Evolutionary conservation across 2,888 invertebrate genomes (phyloP), one percentile per base, ranked within the genome.

Genomic region (Eilema depressum): DNA sequence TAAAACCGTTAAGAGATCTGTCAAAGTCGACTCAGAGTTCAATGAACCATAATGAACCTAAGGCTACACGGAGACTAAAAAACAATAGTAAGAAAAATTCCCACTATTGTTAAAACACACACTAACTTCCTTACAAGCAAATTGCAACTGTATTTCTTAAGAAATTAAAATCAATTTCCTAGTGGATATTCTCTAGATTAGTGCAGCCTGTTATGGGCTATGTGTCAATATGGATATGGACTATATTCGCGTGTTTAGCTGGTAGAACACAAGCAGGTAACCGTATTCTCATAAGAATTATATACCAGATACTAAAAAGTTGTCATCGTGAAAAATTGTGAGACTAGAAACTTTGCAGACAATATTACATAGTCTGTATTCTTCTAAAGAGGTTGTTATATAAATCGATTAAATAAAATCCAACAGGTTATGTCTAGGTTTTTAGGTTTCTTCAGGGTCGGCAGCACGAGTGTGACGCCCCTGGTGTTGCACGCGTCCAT

Each of bases 51-150:
- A 86, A 83, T 85, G 82, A 87, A 87, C 88, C 83, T 88, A 91
- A 92, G 92, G 91, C 88, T 87, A 84, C 75, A 69, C 85, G 86
- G 83, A 88, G 88, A 87, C 85, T 75, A 81, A 85, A 88, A 91
- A 87, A 93, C 92, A 92, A 93, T 92, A 81, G 85, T 86, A 77
- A 74, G 79, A 80, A 85, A 82, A 76, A 84, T 90, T 93, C 93
- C 88, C 93, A 93, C 91, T 88, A 84, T 84, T 84, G 84, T 88
- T 88, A 80, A 82, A 75, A 74, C 71, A 76, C 75, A 74, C 70
- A 76, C 70, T 77, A 73, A 71, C 57, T 47, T 41, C 59, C 60
- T 47, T 71, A 74, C 78, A 76, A 66, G 23, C 59, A 26, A 85
- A 73, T 81, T 69, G 68, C 26, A 68, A 74, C 82, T 75, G 28